Percentiles rank a stretch among this genome's conserved stretches.
phyloP scores from a whole-genome alignment of 2,888 invertebrate species.

The Platycheirus rosarum region DNA sequence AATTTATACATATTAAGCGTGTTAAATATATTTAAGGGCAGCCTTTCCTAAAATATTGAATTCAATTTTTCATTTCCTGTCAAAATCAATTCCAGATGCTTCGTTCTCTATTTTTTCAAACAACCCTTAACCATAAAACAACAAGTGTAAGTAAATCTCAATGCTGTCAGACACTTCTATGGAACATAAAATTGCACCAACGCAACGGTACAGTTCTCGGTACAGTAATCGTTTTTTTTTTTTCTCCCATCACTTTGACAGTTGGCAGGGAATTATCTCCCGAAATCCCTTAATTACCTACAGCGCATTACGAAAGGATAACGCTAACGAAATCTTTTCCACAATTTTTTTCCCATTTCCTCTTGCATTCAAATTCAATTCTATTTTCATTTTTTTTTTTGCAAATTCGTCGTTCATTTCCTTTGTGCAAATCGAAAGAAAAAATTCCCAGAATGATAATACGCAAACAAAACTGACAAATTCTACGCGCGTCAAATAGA shows the following conservation, averaged over 20 bases:
- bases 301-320: conserved; percentile 48
- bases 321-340: conserved; percentile 48
- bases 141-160: too few species aligned
- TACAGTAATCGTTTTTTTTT: background rate
- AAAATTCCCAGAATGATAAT: conserved; percentile 20
- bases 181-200: background rate
- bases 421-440: conserved; percentile 28
- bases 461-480: conserved; percentile 52
- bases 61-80: too few species aligned
- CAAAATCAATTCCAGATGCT: too few species aligned
- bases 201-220: background rate
- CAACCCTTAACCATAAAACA: too few species aligned
- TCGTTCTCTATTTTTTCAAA: too few species aligned
- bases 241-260: conserved; percentile 25
- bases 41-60: too few species aligned
- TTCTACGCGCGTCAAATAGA: conserved; percentile 60
- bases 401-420: conserved; percentile 66
- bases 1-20: too few species aligned
- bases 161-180: background rate
- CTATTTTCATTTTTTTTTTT: conserved; percentile 25
- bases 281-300: conserved; percentile 66
- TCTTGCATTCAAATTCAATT: conserved; percentile 57
- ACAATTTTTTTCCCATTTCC: conserved; percentile 38
- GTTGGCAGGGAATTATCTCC: conserved; percentile 46
- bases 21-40: too few species aligned